A percentile compares a stretch with the other conserved stretches of the same genome.
phyloP scores from a whole-genome alignment of 2,113 vertebrate species.

The Pseudorectes ferrugineus region DNA sequence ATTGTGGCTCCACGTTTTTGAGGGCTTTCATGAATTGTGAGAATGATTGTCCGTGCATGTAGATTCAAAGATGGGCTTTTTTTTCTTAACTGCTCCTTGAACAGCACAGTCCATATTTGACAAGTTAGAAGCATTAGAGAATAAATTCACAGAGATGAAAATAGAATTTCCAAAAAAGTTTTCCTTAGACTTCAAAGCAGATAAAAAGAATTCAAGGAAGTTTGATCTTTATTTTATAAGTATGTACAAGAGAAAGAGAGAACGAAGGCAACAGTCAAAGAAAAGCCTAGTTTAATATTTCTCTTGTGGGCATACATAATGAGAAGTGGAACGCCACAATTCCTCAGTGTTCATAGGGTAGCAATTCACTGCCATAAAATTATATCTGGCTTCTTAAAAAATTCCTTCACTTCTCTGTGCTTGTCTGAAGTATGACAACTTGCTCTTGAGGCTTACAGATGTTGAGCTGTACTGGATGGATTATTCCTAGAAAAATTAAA shows the following conservation, averaged over 20 bases:
- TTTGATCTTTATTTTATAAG: slow-evolving; percentile 68
- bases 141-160: slow-evolving; percentile 57
- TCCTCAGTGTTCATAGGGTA: neutral
- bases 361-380: slow-evolving; percentile 15
- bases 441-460: neutral
- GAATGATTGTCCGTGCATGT: neutral
- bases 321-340: neutral
- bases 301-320: slow-evolving; percentile 51
- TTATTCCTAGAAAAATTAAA: slow-evolving; percentile 18
- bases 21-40: neutral
- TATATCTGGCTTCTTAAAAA: slow-evolving; percentile 11
- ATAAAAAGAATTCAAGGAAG: slow-evolving; percentile 51
- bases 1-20: neutral
- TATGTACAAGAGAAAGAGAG: slow-evolving; percentile 29
- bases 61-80: slow-evolving; percentile 15
- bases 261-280: slow-evolving; percentile 51
- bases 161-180: slow-evolving; percentile 55
- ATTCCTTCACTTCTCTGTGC: slow-evolving; percentile 1
- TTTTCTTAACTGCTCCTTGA: slow-evolving; percentile 25
- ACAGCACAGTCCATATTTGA: slow-evolving; percentile 27
- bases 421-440: neutral
- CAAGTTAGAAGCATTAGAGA: slow-evolving; percentile 49
- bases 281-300: slow-evolving; percentile 51
- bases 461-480: neutral
- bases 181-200: slow-evolving; percentile 57